Evolutionary conservation across 2,888 invertebrate genomes (phyloP).

Genomic region (Fabriciana adippe): DNA sequence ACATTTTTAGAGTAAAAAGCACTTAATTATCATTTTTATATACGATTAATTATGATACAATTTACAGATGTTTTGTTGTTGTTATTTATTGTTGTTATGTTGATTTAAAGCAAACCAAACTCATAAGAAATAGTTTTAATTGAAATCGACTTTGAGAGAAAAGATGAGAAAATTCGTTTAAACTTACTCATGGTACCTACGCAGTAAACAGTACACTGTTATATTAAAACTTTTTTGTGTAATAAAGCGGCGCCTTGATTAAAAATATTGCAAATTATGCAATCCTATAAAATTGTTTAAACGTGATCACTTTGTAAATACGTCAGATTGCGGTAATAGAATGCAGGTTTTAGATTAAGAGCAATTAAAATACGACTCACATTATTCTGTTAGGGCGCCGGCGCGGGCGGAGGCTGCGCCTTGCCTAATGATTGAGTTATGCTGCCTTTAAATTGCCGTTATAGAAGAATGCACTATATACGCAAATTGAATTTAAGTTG

Average conservation of each 20-base stretch:
- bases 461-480: not conserved
- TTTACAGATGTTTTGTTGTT: too few species aligned
- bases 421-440: slow-evolving; percentile 39
- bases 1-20: too few species aligned
- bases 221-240: too few species aligned
- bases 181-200: too few species aligned
- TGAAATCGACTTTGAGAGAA: too few species aligned
- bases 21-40: too few species aligned
- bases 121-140: too few species aligned
- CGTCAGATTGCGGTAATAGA: slow-evolving; percentile 41
- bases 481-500: not conserved
- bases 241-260: not conserved
- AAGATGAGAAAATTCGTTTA: too few species aligned
- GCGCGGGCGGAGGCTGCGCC: slow-evolving; percentile 46
- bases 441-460: slow-evolving; percentile 27
- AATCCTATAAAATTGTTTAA: slow-evolving; percentile 37
- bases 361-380: slow-evolving; percentile 53
- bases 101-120: too few species aligned
- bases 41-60: too few species aligned
- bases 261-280: slow-evolving; percentile 25
- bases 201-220: too few species aligned
- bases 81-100: too few species aligned
- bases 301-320: slow-evolving; percentile 52
- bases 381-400: slow-evolving; percentile 46
- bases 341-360: slow-evolving; percentile 45